These are phyloP conservation scores for Galleria mellonella DNA, from an alignment of 1,140 invertebrate species.

Conservation along the genomic window DNA sequence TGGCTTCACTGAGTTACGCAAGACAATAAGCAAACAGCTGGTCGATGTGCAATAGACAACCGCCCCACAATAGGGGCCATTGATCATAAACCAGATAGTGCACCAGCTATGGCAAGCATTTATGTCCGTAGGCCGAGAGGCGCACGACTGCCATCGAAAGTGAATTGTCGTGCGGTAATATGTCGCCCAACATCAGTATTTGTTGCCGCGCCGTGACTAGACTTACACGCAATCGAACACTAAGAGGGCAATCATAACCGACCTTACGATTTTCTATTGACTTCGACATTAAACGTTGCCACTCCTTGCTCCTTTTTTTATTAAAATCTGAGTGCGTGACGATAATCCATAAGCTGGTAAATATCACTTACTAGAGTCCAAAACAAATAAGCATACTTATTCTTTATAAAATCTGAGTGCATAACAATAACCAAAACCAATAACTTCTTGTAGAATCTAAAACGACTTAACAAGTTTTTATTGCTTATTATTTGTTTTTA, in stretches of 20 bases:
- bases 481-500: too few relatives aligned
- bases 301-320: constrained; percentile 23
- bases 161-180: constrained; percentile 52
- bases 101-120: constrained; percentile 42
- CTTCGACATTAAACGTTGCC: constrained; percentile 30
- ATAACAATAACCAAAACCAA: too few relatives aligned
- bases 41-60: constrained; percentile 48
- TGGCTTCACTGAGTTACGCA: constrained; percentile 57
- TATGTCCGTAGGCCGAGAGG: constrained; percentile 40
- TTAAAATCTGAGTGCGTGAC: constrained; percentile 6
- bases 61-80: constrained; percentile 44
- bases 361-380: too few relatives aligned
- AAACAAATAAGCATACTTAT: too few relatives aligned
- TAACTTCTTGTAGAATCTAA: too few relatives aligned
- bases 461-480: too few relatives aligned
- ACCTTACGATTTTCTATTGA: constrained; percentile 36
- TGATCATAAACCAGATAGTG: constrained; percentile 63
- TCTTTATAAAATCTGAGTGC: too few relatives aligned
- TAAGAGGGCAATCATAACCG: constrained; percentile 41
- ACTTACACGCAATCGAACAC: constrained; percentile 36
- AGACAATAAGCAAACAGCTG: constrained; percentile 48
- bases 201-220: constrained; percentile 33
- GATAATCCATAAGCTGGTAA: neutral
- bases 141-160: constrained; percentile 61
- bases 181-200: constrained; percentile 20